phyloP scores from a whole-genome alignment of 2,113 vertebrate species.

The Cricetomys ansorgei region DNA sequence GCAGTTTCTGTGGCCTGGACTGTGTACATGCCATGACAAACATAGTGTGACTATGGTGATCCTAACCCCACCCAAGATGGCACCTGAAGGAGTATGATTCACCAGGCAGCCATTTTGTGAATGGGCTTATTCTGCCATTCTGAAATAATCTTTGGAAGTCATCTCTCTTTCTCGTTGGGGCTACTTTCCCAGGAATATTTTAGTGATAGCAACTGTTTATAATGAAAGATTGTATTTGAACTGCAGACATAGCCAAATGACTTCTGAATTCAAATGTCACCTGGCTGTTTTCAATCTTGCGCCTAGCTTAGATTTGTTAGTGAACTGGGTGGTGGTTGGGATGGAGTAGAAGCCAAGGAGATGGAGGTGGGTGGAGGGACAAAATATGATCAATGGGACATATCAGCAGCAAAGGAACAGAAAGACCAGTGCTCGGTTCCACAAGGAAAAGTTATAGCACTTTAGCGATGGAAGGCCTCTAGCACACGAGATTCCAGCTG shows the following conservation, averaged over 20 bases:
- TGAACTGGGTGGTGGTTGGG: background rate
- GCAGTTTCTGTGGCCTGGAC: background rate
- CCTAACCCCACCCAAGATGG: background rate
- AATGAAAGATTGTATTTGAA: background rate
- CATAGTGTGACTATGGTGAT: background rate
- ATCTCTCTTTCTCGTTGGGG: background rate
- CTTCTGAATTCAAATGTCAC: background rate
- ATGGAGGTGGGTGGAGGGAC: too few species aligned
- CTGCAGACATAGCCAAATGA: background rate
- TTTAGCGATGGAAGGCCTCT: background rate
- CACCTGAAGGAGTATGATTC: background rate
- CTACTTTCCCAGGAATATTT: background rate
- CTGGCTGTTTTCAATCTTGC: background rate
- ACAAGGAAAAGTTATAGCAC: background rate
- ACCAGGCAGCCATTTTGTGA: background rate
- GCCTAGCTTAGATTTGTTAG: too few species aligned
- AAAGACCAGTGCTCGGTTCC: background rate
- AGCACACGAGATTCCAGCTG: accelerated
- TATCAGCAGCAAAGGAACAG: background rate
- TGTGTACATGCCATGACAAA: accelerated
- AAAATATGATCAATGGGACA: background rate
- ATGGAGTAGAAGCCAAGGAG: background rate
- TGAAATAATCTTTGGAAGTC: background rate
- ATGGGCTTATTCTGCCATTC: background rate
- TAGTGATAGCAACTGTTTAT: background rate